Conservation (phyloP, 2,888 invertebrate species). For the Silvanus unidentatus region DNA sequence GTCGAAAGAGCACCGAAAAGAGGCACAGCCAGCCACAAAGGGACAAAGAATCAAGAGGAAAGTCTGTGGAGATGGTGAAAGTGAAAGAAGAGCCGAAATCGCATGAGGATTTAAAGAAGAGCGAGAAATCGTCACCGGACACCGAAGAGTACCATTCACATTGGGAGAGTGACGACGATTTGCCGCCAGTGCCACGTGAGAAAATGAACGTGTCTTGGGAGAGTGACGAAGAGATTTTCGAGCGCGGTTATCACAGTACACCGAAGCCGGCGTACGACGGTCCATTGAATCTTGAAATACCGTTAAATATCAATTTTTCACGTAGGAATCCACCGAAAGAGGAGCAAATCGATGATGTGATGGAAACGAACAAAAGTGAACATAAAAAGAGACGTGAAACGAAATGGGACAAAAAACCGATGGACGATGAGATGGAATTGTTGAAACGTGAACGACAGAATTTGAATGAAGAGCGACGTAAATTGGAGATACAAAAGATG, state of each 20-base stretch:
- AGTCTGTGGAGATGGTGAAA: conserved; percentile 5
- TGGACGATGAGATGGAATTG: conserved; percentile 19
- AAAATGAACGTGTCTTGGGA: conserved; percentile 32
- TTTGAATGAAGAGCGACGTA: conserved; percentile 20
- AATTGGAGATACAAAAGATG: conserved; percentile 23
- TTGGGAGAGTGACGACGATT: conserved; percentile 28
- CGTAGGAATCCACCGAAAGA: conserved; percentile 9
- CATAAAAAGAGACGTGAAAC: too few relatives aligned
- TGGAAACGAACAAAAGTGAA: background rate
- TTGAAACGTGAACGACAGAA: conserved; percentile 16
- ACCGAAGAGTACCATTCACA: conserved; percentile 27
- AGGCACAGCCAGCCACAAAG: conserved; percentile 8
- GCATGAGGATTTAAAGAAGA: conserved; percentile 7
- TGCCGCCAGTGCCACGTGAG: conserved; percentile 13
- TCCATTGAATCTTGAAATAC: conserved; percentile 25
- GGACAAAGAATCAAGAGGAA: conserved; percentile 9
- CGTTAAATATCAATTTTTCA: conserved; percentile 28
- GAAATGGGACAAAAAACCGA: conserved; percentile 10
- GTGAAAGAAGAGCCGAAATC: conserved; percentile 6
- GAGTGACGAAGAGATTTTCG: conserved; percentile 33
- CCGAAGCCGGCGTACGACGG: background rate
- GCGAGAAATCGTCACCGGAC: conserved; percentile 20
- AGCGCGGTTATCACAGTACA: conserved; percentile 10
- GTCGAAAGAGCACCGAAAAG: conserved; percentile 5
- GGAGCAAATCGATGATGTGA: background rate